Conservation (phyloP, 2,888 invertebrate genomes). For the Eupithecia centaureata region DNA sequence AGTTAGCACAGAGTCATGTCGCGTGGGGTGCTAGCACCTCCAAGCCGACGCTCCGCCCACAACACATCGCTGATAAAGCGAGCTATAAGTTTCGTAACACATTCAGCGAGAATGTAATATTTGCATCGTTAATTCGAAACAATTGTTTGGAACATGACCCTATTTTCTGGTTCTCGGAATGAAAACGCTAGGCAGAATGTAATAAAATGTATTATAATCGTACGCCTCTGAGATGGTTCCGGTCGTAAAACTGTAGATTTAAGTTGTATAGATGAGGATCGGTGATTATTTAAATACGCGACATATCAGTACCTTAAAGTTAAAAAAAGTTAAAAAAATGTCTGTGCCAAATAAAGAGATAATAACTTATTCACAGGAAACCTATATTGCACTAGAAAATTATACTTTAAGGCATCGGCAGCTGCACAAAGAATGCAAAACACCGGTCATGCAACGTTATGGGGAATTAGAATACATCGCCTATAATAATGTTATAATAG, state of each 20-base stretch:
- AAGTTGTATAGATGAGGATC: too few species aligned
- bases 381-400: background rate
- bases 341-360: background rate
- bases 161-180: slow-evolving; percentile 47
- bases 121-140: slow-evolving; percentile 39
- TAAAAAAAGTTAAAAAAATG: too few species aligned
- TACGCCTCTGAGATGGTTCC: slow-evolving; percentile 45
- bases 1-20: slow-evolving; percentile 48
- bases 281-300: too few species aligned
- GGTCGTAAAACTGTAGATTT: slow-evolving; percentile 51
- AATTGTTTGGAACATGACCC: slow-evolving; percentile 34
- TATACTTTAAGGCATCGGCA: slow-evolving; percentile 18
- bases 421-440: slow-evolving; percentile 29
- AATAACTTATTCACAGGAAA: background rate
- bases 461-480: slow-evolving; percentile 18
- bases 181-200: slow-evolving; percentile 48
- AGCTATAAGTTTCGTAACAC: slow-evolving; percentile 38
- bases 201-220: slow-evolving; percentile 54
- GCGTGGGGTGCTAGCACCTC: slow-evolving; percentile 58
- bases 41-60: slow-evolving; percentile 53
- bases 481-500: slow-evolving; percentile 30
- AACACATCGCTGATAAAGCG: slow-evolving; percentile 45
- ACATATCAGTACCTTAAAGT: too few species aligned
- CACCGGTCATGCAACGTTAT: slow-evolving; percentile 16
- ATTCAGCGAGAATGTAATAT: slow-evolving; percentile 37